phyloP scores from a whole-genome alignment of 2,888 invertebrate genomes.

The Apodemia mormo region DNA sequence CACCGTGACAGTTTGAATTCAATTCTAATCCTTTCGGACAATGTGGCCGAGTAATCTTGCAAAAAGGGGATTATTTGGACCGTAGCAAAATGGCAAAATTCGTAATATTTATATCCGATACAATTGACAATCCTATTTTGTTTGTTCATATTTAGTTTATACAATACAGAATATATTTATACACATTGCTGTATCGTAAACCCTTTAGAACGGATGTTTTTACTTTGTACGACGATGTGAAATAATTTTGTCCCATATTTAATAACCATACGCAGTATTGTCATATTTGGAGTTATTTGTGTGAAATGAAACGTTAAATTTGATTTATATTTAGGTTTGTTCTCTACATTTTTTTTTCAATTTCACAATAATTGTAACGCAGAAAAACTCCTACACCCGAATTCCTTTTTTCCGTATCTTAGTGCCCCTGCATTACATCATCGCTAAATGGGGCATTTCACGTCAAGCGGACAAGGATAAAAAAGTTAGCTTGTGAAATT shows the following conservation, averaged over 20 bases:
- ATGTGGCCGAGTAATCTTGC: conserved; percentile 44
- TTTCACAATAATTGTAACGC: too few relatives aligned
- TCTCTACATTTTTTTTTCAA: too few relatives aligned
- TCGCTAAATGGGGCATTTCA: too few relatives aligned
- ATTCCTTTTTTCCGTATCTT: too few relatives aligned
- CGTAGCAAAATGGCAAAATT: conserved; percentile 50
- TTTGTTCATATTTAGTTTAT: conserved; percentile 74
- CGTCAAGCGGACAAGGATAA: too few relatives aligned
- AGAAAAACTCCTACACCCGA: too few relatives aligned
- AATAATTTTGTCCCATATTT: conserved; percentile 46
- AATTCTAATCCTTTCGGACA: conserved; percentile 45
- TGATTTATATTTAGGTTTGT: too few relatives aligned
- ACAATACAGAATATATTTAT: conserved; percentile 57
- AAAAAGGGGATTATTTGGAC: conserved; percentile 48
- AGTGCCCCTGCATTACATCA: too few relatives aligned
- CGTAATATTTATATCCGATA: conserved; percentile 63
- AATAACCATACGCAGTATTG: neutral
- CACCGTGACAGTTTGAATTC: conserved; percentile 34
- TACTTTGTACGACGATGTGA: conserved; percentile 38
- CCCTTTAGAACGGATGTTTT: conserved; percentile 69
- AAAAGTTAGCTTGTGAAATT: too few relatives aligned
- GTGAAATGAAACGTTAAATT: neutral
- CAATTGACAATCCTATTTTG: conserved; percentile 56
- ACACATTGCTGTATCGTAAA: conserved; percentile 61
- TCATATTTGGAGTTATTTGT: neutral